Evolutionary conservation across 2,888 invertebrate genomes (phyloP).

Genomic region (Tupiocoris notatus): DNA sequence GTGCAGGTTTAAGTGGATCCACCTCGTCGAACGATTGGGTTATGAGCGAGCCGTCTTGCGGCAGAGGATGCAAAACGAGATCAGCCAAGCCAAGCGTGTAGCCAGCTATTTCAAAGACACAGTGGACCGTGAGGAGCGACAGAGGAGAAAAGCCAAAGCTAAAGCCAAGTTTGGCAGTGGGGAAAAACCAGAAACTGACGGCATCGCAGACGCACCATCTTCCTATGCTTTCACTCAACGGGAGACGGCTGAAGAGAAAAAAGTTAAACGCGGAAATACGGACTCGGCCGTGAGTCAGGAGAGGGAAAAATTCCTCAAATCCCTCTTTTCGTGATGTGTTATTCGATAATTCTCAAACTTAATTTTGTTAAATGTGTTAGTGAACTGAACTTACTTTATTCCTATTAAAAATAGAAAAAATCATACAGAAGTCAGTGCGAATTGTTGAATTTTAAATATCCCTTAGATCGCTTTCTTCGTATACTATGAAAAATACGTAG

Average conservation of each 20-base stretch:
- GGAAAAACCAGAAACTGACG: conserved; percentile 85
- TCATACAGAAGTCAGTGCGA: too few relatives aligned
- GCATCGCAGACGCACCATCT: neutral
- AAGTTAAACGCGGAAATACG: conserved; percentile 23
- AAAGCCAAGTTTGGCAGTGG: neutral
- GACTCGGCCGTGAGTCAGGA: conserved; percentile 16
- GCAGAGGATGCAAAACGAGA: conserved; percentile 81
- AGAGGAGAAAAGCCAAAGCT: conserved; percentile 57
- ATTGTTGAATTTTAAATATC: too few relatives aligned
- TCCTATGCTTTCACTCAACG: conserved; percentile 46
- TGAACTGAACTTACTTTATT: too few relatives aligned
- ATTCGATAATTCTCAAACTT: too few relatives aligned
- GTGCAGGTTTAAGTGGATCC: conserved; percentile 88
- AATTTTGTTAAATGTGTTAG: too few relatives aligned
- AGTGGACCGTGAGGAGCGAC: conserved; percentile 73
- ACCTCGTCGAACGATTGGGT: conserved; percentile 87
- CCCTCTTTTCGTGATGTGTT: conserved; percentile 49
- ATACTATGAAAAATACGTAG: too few relatives aligned
- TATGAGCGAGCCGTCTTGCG: conserved; percentile 88
- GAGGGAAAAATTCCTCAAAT: conserved; percentile 49
- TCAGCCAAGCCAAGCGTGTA: conserved; percentile 88
- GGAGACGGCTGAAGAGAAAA: conserved; percentile 48
- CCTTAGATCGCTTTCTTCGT: too few relatives aligned
- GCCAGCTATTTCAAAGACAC: conserved; percentile 81
- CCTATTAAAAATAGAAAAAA: too few relatives aligned